These are phyloP conservation scores for Spinibarbus caldwelli DNA, from an alignment of 2,797 vertebrate genomes.

Conservation along the genomic window DNA sequence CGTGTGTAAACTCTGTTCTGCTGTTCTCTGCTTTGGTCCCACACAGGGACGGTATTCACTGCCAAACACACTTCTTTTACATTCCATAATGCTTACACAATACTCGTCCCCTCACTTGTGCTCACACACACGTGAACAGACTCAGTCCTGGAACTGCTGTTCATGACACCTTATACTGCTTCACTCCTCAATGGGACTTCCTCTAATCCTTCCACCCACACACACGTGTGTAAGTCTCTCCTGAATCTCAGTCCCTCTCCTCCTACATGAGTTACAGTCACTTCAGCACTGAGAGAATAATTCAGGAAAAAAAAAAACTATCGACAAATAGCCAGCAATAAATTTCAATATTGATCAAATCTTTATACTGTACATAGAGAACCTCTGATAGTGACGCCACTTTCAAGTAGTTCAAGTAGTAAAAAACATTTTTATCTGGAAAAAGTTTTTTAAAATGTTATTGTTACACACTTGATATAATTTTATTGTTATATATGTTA, in stretches of 20 bases:
- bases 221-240: not conserved
- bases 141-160: not conserved
- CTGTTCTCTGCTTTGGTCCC: constrained; percentile 40
- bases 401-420: not conserved
- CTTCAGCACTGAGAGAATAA: not conserved
- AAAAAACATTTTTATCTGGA: not conserved
- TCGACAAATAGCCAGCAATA: not conserved
- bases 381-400: not conserved
- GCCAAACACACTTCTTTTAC: constrained; percentile 57
- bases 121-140: constrained; percentile 24
- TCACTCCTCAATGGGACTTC: not conserved
- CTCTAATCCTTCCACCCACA: not conserved
- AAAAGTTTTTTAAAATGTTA: not conserved
- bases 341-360: not conserved
- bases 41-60: constrained; percentile 43
- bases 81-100: constrained; percentile 65
- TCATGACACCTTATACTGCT: constrained; percentile 9
- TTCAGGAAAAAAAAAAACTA: not conserved
- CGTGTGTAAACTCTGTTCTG: constrained; percentile 22
- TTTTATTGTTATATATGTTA: not conserved
- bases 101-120: constrained; percentile 17
- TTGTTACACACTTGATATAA: too few relatives aligned
- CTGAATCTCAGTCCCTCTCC: not conserved
- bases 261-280: not conserved
- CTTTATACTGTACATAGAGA: not conserved